Percentiles rank a stretch among this genome's conserved stretches.
phyloP scores from a whole-genome alignment of 2,797 vertebrate species.

The Sebastiscus albofasciatus region DNA sequence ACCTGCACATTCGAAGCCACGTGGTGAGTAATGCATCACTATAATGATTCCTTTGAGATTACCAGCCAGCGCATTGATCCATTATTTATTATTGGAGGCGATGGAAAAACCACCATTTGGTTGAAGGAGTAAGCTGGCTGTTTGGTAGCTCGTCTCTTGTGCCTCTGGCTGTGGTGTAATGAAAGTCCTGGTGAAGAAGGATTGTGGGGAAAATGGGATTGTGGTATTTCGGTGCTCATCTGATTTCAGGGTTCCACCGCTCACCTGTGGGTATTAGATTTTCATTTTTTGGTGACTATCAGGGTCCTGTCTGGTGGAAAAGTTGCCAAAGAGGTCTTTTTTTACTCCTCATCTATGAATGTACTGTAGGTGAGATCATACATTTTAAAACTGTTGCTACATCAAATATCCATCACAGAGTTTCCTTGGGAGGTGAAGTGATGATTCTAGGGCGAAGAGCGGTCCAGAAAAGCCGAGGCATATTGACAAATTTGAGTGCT shows the following conservation, averaged over 20 bases:
- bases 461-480: slow-evolving; percentile 4
- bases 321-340: not conserved
- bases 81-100: slow-evolving; percentile 86
- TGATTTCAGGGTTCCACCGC: not conserved
- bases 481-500: slow-evolving; percentile 37
- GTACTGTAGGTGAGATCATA: slow-evolving; percentile 31
- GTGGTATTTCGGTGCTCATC: not conserved
- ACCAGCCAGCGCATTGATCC: slow-evolving; percentile 80
- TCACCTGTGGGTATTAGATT: not conserved
- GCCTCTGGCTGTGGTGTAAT: slow-evolving; percentile 80
- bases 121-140: slow-evolving; percentile 73
- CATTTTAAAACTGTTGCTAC: slow-evolving; percentile 51
- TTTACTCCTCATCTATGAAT: slow-evolving; percentile 10
- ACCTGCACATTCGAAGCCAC: slow-evolving; percentile 50
- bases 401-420: slow-evolving; percentile 56
- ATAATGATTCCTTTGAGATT: slow-evolving; percentile 83
- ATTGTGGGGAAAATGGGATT: slow-evolving; percentile 8
- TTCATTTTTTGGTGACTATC: not conserved
- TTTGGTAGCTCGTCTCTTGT: slow-evolving; percentile 67
- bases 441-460: slow-evolving; percentile 20
- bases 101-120: slow-evolving; percentile 52
- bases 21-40: slow-evolving; percentile 80
- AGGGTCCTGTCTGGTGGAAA: not conserved
- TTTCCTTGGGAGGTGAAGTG: slow-evolving; percentile 28
- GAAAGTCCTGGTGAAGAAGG: slow-evolving; percentile 69